A percentile compares a stretch with the other conserved stretches of the same genome.
Evolutionary conservation across 1,140 invertebrate genomes (phyloP).

Genomic region (Trachymyrmex septentrionalis): DNA sequence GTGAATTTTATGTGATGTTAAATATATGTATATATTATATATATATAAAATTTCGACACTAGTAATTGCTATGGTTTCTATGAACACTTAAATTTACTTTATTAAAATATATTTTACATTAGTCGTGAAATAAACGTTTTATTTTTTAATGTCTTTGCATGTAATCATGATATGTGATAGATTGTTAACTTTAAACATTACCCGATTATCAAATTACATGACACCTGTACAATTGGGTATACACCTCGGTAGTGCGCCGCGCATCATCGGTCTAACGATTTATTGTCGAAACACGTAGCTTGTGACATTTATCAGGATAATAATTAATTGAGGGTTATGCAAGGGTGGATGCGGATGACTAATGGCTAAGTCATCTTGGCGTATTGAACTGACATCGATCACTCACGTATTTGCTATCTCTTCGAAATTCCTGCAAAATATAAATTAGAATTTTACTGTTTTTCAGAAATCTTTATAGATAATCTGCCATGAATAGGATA

Average conservation of each 20-base stretch:
- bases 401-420: constrained; percentile 25
- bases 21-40: too few species aligned
- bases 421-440: constrained; percentile 18
- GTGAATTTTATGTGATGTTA: too few species aligned
- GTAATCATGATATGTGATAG: not conserved
- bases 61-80: too few species aligned
- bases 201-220: constrained; percentile 55
- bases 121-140: not conserved
- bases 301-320: constrained; percentile 76
- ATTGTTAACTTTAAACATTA: constrained; percentile 39
- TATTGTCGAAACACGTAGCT: constrained; percentile 54
- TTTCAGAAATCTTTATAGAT: not conserved
- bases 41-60: too few species aligned
- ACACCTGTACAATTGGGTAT: constrained; percentile 58
- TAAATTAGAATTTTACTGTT: constrained; percentile 16
- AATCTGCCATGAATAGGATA: not conserved
- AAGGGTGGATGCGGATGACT: constrained; percentile 64
- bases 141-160: constrained; percentile 9
- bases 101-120: not conserved
- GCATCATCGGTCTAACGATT: constrained; percentile 63
- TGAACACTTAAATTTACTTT: not conserved
- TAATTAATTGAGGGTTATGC: constrained; percentile 76
- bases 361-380: constrained; percentile 49
- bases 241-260: constrained; percentile 46
- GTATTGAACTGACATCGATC: constrained; percentile 69